phyloP scores from a whole-genome alignment of 30 jellyfish, hydroid and myxozoan species.

The Turritopsis dohrnii region DNA sequence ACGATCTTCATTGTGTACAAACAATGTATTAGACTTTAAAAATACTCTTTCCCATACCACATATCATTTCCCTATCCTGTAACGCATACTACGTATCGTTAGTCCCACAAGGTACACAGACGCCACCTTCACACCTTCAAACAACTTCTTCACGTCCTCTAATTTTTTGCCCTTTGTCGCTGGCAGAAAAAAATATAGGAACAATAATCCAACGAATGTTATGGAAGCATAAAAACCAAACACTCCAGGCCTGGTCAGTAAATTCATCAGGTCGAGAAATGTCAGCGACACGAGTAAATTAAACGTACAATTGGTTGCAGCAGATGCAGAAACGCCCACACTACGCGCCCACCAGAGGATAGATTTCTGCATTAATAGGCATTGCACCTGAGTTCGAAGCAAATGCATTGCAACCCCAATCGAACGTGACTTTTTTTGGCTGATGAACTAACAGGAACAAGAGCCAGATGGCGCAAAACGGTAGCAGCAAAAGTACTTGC shows the following conservation, averaged over 20 bases:
- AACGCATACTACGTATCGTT: no score
- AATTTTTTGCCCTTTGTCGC: constrained; percentile 67
- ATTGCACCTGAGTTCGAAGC: constrained; percentile 83
- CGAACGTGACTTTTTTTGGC: no score
- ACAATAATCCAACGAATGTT: constrained; percentile 53
- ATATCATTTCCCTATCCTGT: no score
- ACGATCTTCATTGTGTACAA: no score
- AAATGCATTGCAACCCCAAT: no score
- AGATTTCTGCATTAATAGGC: constrained; percentile 90
- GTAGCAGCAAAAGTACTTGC: no score
- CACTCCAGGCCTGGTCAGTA: constrained; percentile 70
- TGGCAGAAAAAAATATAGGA: constrained; percentile 54
- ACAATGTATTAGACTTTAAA: no score
- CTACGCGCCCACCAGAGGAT: constrained; percentile 97
- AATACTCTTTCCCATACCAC: no score
- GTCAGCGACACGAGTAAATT: constrained; percentile 67
- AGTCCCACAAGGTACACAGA: neutral
- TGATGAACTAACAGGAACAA: no score
- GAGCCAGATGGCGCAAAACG: no score
- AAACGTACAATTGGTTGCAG: constrained; percentile 73
- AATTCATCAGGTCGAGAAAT: constrained; percentile 48
- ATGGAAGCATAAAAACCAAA: constrained; percentile 59
- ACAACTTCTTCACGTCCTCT: constrained; percentile 72
- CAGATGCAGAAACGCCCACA: constrained; percentile 55
- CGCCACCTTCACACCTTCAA: constrained; percentile 48